Conservation (phyloP, 1,140 invertebrate genomes). For the Meloidogyne exigua region DNA sequence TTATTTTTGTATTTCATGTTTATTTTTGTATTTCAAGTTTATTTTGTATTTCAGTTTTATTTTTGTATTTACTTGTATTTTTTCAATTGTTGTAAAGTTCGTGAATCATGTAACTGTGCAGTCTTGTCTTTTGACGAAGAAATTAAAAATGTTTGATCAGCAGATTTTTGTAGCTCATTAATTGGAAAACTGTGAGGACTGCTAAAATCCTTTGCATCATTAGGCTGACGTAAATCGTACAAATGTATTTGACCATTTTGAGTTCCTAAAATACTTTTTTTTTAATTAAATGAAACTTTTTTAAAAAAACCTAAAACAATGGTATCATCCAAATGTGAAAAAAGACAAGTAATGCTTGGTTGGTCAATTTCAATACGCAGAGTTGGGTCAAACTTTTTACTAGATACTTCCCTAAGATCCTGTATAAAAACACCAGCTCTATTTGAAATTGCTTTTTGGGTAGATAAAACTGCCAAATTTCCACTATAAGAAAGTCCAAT, state of each 20-base stretch:
- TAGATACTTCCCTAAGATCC: conserved; percentile 51
- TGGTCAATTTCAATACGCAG: conserved; percentile 28
- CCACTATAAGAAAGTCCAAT: conserved; percentile 59
- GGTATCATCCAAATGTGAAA: conserved; percentile 56
- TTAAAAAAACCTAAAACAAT: conserved; percentile 46
- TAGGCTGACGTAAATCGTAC: conserved; percentile 54
- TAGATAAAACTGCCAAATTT: conserved; percentile 57
- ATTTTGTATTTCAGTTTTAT: not conserved
- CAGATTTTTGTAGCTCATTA: conserved; percentile 58
- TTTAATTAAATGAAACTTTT: not conserved
- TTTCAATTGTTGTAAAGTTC: conserved; percentile 52
- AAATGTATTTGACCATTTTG: conserved; percentile 48
- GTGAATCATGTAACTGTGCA: conserved; percentile 56
- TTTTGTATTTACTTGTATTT: conserved; percentile 53
- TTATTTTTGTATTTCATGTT: no score
- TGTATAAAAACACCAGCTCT: conserved; percentile 43
- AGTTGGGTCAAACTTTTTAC: conserved; percentile 25
- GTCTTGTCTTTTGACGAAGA: conserved; percentile 62
- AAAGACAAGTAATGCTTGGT: conserved; percentile 40
- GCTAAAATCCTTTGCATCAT: conserved; percentile 49
- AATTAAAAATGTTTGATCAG: conserved; percentile 55
- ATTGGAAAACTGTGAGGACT: conserved; percentile 47
- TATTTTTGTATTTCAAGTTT: no score
- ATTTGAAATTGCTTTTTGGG: conserved; percentile 50
- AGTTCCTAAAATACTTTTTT: conserved; percentile 39